Conservation (phyloP, 2,888 invertebrate species). For the Ochropacha duplaris region DNA sequence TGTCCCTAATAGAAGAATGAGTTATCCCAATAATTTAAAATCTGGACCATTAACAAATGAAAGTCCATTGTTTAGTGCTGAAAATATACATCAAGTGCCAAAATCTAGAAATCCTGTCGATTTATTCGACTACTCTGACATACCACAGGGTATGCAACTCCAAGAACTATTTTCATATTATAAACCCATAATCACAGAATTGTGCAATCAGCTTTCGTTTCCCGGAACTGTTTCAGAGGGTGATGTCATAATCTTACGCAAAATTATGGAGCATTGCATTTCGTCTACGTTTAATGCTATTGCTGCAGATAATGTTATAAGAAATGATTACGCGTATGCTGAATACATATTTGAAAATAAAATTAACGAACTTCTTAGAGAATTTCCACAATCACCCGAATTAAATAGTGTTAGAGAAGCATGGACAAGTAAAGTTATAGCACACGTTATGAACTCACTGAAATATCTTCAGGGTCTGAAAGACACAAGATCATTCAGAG, state of each 20-base stretch:
- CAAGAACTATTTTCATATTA: not conserved
- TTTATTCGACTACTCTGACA: not conserved
- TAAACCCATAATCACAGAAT: not conserved
- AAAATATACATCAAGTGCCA: not conserved
- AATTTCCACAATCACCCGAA: conserved; percentile 47
- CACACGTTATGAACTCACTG: conserved; percentile 28
- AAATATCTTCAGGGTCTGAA: conserved; percentile 28
- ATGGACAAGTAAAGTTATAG: conserved; percentile 42
- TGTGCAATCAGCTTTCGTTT: not conserved
- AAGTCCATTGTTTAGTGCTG: not conserved
- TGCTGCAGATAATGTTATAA: conserved; percentile 15
- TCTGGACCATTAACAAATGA: not conserved
- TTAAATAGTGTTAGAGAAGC: conserved; percentile 28
- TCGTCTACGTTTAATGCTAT: not conserved
- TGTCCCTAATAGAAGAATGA: not conserved
- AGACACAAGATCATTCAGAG: conserved; percentile 36
- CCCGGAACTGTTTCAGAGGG: not conserved
- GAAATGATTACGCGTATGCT: conserved; percentile 44
- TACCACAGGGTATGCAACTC: not conserved
- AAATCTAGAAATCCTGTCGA: not conserved
- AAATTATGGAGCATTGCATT: not conserved
- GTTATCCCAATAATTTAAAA: not conserved
- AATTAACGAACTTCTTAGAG: conserved; percentile 49
- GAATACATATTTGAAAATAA: conserved; percentile 50
- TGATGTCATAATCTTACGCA: not conserved